Evolutionary conservation across 2,113 vertebrate species (phyloP).

Genomic region (Microtus richardsoni): DNA sequence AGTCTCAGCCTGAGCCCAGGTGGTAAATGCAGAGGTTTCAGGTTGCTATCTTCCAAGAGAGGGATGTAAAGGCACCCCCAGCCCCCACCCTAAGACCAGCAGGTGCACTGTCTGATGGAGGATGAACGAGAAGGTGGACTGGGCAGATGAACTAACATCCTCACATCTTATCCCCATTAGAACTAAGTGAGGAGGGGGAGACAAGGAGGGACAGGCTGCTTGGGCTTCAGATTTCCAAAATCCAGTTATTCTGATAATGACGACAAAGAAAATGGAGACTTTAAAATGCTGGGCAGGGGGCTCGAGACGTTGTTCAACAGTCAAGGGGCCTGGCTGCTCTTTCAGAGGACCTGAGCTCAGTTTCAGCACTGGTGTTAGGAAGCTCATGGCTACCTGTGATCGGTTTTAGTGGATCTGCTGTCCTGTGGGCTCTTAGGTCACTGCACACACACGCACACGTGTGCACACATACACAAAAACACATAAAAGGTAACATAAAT

Average conservation of each 20-base stretch:
- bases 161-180: neutral
- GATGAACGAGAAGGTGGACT: too few species aligned
- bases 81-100: neutral
- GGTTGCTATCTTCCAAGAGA: neutral
- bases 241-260: neutral
- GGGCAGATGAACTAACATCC: too few species aligned
- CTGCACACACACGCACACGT: neutral
- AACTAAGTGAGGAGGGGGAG: neutral
- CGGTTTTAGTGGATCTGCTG: neutral
- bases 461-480: too few species aligned
- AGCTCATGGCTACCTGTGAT: neutral
- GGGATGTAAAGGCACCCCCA: neutral
- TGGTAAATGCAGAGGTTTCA: neutral
- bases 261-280: neutral
- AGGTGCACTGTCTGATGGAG: too few species aligned
- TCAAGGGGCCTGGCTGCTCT: too few species aligned
- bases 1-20: neutral
- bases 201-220: neutral
- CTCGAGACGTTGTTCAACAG: too few species aligned
- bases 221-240: neutral
- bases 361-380: neutral
- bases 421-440: neutral
- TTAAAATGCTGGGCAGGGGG: conserved; percentile 1
- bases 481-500: neutral
- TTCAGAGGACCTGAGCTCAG: neutral